A percentile compares a stretch with the other conserved stretches of the same genome.
These are phyloP conservation scores for Leptodactylus fuscus DNA, from an alignment of 2,113 vertebrate genomes.

Conservation along the genomic window DNA sequence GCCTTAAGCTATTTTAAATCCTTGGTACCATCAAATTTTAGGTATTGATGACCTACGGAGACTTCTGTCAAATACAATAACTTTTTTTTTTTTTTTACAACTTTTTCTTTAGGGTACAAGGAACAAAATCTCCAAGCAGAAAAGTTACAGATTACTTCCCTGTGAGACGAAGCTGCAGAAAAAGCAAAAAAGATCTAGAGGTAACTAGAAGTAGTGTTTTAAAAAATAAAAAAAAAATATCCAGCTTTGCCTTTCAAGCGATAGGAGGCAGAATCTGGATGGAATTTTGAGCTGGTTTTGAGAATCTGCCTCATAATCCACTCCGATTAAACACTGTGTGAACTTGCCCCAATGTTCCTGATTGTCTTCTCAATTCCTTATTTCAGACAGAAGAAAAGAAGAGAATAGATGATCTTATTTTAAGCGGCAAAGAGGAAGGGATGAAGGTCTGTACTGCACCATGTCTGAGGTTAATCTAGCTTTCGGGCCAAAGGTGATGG, in stretches of 20 bases:
- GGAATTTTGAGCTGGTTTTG: no score
- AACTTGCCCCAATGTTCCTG: not conserved
- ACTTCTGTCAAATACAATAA: no score
- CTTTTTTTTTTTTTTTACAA: no score
- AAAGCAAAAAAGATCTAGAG: constrained; percentile 90
- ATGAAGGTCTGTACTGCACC: constrained; percentile 81
- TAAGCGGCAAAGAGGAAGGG: constrained; percentile 87
- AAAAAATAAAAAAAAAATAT: no score
- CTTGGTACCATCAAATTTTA: no score
- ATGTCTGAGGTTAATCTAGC: not conserved
- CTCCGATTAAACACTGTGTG: no score
- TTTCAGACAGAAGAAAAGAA: constrained; percentile 86
- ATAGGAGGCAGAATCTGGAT: no score
- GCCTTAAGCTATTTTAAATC: no score
- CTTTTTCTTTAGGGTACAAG: constrained; percentile 75
- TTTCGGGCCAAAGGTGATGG: no score
- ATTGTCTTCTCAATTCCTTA: constrained; percentile 42
- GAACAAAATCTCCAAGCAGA: constrained; percentile 79
- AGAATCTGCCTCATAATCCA: no score
- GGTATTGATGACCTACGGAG: no score
- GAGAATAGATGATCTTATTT: constrained; percentile 87
- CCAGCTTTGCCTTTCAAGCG: no score
- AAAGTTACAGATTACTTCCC: constrained; percentile 96
- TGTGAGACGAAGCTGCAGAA: constrained; percentile 89
- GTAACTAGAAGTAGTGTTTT: constrained; percentile 64